These are phyloP conservation scores for Antigone vipio DNA, from an alignment of 2,113 vertebrate species.

Conservation along the genomic window DNA sequence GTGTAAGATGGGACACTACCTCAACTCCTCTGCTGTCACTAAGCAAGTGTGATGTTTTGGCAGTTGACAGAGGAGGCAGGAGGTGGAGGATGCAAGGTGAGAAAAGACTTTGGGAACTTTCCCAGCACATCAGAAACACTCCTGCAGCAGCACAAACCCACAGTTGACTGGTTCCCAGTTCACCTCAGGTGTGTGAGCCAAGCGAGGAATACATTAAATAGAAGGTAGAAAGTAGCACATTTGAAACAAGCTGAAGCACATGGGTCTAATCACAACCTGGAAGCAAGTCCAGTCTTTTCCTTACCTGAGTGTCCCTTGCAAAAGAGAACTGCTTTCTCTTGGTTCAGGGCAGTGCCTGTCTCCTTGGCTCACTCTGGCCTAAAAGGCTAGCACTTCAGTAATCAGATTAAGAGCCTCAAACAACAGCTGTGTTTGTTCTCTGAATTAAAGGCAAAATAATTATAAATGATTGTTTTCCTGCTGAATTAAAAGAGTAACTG, in stretches of 20 bases:
- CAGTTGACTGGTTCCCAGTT: not conserved
- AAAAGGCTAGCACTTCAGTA: slow-evolving; percentile 53
- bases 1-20: not conserved
- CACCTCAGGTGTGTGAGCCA: not conserved
- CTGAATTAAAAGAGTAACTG: slow-evolving; percentile 66
- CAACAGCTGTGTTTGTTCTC: slow-evolving; percentile 76
- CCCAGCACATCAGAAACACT: not conserved
- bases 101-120: slow-evolving; percentile 37
- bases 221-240: not conserved
- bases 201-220: not conserved
- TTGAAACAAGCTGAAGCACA: not conserved
- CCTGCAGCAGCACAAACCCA: not conserved
- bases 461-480: slow-evolving; percentile 69
- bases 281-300: not conserved
- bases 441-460: slow-evolving; percentile 69
- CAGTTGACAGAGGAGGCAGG: not conserved
- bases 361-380: not conserved
- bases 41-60: slow-evolving; percentile 1
- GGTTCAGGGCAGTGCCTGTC: not conserved
- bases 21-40: not conserved
- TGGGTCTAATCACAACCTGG: not conserved
- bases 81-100: slow-evolving; percentile 10
- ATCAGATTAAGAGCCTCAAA: slow-evolving; percentile 67
- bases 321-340: not conserved
- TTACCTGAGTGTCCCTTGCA: not conserved